Evolutionary conservation across 2,113 vertebrate species (phyloP), one percentile per base, ranked within the genome.

Genomic region (Miniopterus natalensis): DNA sequence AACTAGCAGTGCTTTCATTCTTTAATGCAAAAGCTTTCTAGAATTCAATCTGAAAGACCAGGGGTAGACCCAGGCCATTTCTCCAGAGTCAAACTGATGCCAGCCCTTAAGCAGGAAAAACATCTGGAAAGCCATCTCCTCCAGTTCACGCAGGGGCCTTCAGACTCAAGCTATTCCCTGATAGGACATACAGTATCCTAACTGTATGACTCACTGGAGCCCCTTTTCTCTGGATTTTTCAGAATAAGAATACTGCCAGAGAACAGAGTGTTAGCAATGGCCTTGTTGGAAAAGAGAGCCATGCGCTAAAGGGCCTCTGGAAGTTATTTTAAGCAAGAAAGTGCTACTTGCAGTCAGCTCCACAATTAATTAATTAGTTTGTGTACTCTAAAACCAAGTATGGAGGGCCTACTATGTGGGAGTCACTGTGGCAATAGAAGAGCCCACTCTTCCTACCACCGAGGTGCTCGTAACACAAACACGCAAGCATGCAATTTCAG

Each of bases 41-140:
- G 42, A 83, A 92, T 88, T 78, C 20, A 55, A 6, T 85, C 53
- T 86, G 68, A 79, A 66, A 92, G 70, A 90, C 29, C 80, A 40
- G 9, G 3, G 25, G 42, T 77, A 92, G 87, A 94, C 59, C 51
- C 68, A 86, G 90, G 90, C 97, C 95, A 86, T 66, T 90, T 94
- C 73, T 92, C 61, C 97, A 96, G 96, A 95, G 97, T 95, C 92
- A 95, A 85, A 90, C 49, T 92, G 49, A 93, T 68, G 7, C 15
- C 63, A 71, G 68, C 65, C 88, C n/a, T 93, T 96, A 90, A 92
- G 81, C 53, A 96, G 40, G 31, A 84, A 75, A 84, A 95, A 94
- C 96, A 97, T 96, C 96, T 96, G 94, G 96, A 84, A 87, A 95
- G 57, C 96, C 96, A 95, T 95, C 97, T 98, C 96, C 85, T 75